These are phyloP conservation scores for Neria commutata DNA, from an alignment of 2,888 invertebrate genomes.

Conservation along the genomic window DNA sequence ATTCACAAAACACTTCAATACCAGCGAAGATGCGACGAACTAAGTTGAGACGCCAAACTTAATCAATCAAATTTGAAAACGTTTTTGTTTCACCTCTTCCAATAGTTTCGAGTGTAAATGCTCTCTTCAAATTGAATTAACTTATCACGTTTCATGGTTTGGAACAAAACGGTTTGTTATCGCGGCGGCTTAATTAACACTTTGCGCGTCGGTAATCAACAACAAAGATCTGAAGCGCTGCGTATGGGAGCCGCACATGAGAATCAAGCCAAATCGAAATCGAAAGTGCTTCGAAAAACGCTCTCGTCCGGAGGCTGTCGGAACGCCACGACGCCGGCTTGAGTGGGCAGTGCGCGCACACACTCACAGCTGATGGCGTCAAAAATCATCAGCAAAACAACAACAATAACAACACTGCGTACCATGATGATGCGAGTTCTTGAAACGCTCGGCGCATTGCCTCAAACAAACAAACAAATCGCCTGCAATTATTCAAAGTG, in stretches of 20 bases:
- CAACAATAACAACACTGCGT: not conserved
- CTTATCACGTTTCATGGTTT: slow-evolving; percentile 11
- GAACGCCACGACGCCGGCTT: too few species aligned
- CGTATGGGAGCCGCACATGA: not conserved
- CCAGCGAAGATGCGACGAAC: too few species aligned
- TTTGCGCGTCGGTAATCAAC: not conserved
- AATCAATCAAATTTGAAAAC: slow-evolving; percentile 6
- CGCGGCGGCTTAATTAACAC: slow-evolving; percentile 6
- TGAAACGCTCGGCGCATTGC: not conserved
- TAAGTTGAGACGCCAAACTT: not conserved
- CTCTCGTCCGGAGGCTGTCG: too few species aligned
- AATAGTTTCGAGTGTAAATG: slow-evolving; percentile 2
- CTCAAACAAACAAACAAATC: not conserved
- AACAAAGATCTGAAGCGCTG: not conserved
- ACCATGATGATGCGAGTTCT: not conserved
- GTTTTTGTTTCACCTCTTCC: not conserved
- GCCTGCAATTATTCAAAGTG: not conserved
- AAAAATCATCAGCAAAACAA: not conserved
- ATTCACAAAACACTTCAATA: too few species aligned
- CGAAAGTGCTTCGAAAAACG: not conserved
- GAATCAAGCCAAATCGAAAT: slow-evolving; percentile 3
- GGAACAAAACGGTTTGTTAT: not conserved
- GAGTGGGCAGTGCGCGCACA: too few species aligned
- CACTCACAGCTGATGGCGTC: not conserved
- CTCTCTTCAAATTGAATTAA: slow-evolving; percentile 8